Base-by-base conservation (phyloP, 2,113 vertebrate species). In the Chloropsis hardwickii region DNA sequence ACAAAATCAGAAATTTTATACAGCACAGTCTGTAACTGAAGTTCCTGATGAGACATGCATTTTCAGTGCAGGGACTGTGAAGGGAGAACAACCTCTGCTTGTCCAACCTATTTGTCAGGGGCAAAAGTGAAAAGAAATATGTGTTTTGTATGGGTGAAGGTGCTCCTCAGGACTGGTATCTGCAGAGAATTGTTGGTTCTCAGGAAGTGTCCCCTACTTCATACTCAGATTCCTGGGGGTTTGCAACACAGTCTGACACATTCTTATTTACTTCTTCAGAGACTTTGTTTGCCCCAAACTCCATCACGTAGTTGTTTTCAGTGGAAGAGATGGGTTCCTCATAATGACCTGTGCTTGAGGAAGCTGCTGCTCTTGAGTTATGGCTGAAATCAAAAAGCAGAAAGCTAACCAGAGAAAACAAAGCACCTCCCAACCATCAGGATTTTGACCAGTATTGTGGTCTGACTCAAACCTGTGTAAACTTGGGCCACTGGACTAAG, bases 351-450 rank as follows among this genome's bases (percentile, higher is more conserved):
- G 1, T n/a, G 35, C 29, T 47, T 21, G 56, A 64, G 42, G 86
- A 50, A 88, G 77, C 16, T 71, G 70, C 72, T 51, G 84, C 70
- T 89, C 48, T 93, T 0, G 5, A 72, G 53, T 64, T 94, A 44
- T 60, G 65, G n/a, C 96, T 97, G 85, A 90, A 96, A 95, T 60
- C 0, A 64, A 89, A 95, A 89, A 6, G 40, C n/a, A 72, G 73
- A 39, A 73, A 57, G 6, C 15, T 39, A 88, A n/a, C 5, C 28
- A 83, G n/a, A 81, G 12, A 5, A 67, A 64, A n/a, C 24, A 62
- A 78, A 67, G 7, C 56, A 71, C 28, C 16, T 71, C 47, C 35
- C 60, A 81, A 0, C 29, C 39, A 57, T 28, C 56, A 58, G 28
- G 27, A 86, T 54, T 78, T 58, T 45, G 11, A 48, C 25, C 28